Conservation (phyloP, 2,113 vertebrate genomes). For the Salvelinus sp. region DNA sequence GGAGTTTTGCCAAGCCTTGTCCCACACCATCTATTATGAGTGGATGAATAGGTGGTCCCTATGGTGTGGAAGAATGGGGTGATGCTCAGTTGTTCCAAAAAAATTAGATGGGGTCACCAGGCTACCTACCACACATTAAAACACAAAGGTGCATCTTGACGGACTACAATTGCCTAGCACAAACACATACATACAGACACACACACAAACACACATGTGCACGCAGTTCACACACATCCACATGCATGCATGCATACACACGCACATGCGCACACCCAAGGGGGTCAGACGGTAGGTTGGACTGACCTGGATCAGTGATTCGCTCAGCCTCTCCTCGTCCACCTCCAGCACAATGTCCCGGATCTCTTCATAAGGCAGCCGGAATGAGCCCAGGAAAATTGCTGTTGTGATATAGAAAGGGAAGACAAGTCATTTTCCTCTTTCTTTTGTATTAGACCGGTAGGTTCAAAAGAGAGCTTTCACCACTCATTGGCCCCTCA, state of each 20-base stretch:
- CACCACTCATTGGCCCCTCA: slow-evolving; percentile 45
- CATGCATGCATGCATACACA: not conserved
- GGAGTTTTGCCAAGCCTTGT: slow-evolving; percentile 63
- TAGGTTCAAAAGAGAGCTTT: slow-evolving; percentile 55
- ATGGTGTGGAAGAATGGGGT: slow-evolving; percentile 44
- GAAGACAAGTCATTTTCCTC: slow-evolving; percentile 63
- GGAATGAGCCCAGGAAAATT: slow-evolving; percentile 96
- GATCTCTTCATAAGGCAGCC: slow-evolving; percentile 96
- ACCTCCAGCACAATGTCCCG: slow-evolving; percentile 90
- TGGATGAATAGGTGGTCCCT: slow-evolving; percentile 59
- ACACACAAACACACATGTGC: slow-evolving; percentile 1
- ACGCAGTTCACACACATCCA: slow-evolving; percentile 8
- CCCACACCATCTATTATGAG: slow-evolving; percentile 67
- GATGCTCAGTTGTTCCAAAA: slow-evolving; percentile 41
- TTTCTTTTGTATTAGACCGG: slow-evolving; percentile 41
- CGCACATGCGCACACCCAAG: not conserved
- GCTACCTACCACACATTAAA: slow-evolving; percentile 15
- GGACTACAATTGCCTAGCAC: not conserved
- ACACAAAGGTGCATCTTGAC: slow-evolving; percentile 1
- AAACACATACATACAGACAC: not conserved
- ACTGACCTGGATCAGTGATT: slow-evolving; percentile 95
- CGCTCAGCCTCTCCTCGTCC: slow-evolving; percentile 89
- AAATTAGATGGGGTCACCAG: slow-evolving; percentile 39
- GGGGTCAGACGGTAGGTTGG: slow-evolving; percentile 9
- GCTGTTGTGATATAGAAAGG: slow-evolving; percentile 79